Percentiles rank a stretch among this genome's conserved stretches.
These are phyloP conservation scores for Netelia inedita DNA, from an alignment of 2,888 invertebrate genomes.

Conservation along the genomic window DNA sequence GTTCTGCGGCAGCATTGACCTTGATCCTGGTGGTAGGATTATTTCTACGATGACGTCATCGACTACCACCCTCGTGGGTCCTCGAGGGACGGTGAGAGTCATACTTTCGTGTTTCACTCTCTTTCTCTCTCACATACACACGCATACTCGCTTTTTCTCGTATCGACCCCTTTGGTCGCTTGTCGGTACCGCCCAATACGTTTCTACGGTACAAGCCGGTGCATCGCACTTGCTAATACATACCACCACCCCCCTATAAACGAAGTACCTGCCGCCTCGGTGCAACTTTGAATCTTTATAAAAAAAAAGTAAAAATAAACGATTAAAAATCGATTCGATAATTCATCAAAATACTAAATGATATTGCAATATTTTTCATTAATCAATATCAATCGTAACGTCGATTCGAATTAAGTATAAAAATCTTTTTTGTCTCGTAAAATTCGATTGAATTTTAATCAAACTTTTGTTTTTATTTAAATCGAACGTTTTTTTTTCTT, in stretches of 20 bases:
- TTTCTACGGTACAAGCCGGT: neutral
- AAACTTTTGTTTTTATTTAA: too few species aligned
- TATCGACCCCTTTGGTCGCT: constrained; percentile 45
- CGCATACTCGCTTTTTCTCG: constrained; percentile 18
- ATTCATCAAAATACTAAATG: neutral
- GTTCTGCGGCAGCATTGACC: constrained; percentile 68
- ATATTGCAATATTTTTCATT: neutral
- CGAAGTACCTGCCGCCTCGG: too few species aligned
- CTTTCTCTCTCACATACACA: neutral
- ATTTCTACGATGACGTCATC: constrained; percentile 72
- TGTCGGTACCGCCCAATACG: constrained; percentile 33
- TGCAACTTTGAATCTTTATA: too few species aligned
- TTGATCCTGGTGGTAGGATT: constrained; percentile 72
- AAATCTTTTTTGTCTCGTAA: too few species aligned
- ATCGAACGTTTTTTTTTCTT: too few species aligned
- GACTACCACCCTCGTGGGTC: constrained; percentile 66
- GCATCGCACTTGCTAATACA: neutral
- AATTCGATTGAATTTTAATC: too few species aligned
- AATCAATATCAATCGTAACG: neutral
- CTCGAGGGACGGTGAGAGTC: constrained; percentile 34
- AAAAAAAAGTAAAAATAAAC: neutral
- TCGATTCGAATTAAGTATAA: too few species aligned
- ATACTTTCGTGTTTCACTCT: constrained; percentile 49
- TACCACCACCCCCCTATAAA: too few species aligned
- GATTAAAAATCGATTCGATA: neutral